Evolutionary conservation across 2,113 vertebrate genomes (phyloP).

Genomic region (Dromas ardeola): DNA sequence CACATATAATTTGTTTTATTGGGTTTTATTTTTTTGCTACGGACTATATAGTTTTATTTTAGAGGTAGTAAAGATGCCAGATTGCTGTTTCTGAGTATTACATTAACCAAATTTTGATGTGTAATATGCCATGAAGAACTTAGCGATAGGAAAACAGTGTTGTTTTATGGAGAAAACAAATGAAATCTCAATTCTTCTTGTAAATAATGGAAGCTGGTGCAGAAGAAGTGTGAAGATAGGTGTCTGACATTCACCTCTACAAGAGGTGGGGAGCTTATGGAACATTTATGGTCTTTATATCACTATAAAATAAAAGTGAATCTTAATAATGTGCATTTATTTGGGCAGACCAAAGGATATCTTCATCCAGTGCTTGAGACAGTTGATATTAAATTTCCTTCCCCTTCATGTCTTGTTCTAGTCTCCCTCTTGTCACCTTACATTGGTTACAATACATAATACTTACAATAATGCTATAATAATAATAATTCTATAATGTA

Average conservation of each 20-base stretch:
- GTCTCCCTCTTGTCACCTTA: not conserved
- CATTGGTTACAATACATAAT: not conserved
- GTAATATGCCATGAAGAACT: conserved; percentile 26
- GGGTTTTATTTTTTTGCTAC: not conserved
- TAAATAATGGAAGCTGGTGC: not conserved
- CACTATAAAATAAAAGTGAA: not conserved
- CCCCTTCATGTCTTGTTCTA: not conserved
- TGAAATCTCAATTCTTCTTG: not conserved
- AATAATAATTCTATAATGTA: not conserved
- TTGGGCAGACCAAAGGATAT: not conserved
- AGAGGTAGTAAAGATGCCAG: conserved; percentile 1
- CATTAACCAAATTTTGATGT: not conserved
- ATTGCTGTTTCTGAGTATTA: not conserved
- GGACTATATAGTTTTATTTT: conserved; percentile 52
- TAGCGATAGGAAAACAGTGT: not conserved
- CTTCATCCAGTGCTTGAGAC: not conserved
- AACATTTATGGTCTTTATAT: not conserved
- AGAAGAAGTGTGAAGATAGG: not conserved
- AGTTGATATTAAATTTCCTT: not conserved
- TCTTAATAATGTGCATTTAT: not conserved
- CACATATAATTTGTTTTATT: not conserved
- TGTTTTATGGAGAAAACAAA: not conserved
- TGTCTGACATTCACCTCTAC: not conserved
- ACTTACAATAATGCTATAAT: not conserved
- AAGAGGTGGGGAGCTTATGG: not conserved